phyloP scores from a whole-genome alignment of 2,797 vertebrate genomes.

The Ambastaia sidthimunki region DNA sequence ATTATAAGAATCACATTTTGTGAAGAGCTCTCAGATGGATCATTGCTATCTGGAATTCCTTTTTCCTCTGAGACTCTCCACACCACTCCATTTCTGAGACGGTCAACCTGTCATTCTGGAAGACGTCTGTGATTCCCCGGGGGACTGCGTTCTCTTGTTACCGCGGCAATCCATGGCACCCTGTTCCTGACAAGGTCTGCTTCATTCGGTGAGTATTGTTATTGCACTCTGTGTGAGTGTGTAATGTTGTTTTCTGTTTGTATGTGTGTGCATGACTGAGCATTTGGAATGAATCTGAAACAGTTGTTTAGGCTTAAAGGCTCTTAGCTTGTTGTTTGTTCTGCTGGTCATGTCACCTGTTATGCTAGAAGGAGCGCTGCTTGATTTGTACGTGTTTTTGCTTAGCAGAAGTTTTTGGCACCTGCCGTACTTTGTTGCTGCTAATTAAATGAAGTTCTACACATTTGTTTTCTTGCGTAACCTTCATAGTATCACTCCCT shows the following conservation, averaged over 20 bases:
- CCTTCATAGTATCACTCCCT: slow-evolving; percentile 37
- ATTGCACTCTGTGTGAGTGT: slow-evolving; percentile 49
- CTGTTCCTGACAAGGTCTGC: slow-evolving; percentile 73
- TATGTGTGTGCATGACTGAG: slow-evolving; percentile 16
- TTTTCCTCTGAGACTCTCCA: slow-evolving; percentile 22
- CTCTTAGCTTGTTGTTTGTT: slow-evolving; percentile 36
- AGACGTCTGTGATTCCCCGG: slow-evolving; percentile 30
- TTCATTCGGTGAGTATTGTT: slow-evolving; percentile 80
- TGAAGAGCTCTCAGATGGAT: slow-evolving; percentile 41
- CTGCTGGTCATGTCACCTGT: slow-evolving; percentile 28
- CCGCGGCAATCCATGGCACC: slow-evolving; percentile 63
- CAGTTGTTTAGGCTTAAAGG: slow-evolving; percentile 44
- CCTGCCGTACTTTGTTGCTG: slow-evolving; percentile 26
- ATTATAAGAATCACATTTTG: slow-evolving; percentile 55
- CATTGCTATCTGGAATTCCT: slow-evolving; percentile 30
- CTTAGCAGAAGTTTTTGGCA: slow-evolving; percentile 9
- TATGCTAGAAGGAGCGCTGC: slow-evolving; percentile 18
- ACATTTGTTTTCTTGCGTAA: slow-evolving; percentile 25
- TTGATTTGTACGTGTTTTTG: slow-evolving; percentile 18
- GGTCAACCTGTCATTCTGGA: slow-evolving; percentile 41
- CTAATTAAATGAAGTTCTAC: slow-evolving; percentile 27
- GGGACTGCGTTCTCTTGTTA: slow-evolving; percentile 41
- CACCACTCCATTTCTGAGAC: slow-evolving; percentile 26
- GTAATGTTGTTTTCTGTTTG: slow-evolving; percentile 5
- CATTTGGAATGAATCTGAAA: slow-evolving; percentile 39